A percentile compares a stretch with the other conserved stretches of the same genome.
phyloP scores from a whole-genome alignment of 1,140 invertebrate genomes.

The Bacillus rossius region DNA sequence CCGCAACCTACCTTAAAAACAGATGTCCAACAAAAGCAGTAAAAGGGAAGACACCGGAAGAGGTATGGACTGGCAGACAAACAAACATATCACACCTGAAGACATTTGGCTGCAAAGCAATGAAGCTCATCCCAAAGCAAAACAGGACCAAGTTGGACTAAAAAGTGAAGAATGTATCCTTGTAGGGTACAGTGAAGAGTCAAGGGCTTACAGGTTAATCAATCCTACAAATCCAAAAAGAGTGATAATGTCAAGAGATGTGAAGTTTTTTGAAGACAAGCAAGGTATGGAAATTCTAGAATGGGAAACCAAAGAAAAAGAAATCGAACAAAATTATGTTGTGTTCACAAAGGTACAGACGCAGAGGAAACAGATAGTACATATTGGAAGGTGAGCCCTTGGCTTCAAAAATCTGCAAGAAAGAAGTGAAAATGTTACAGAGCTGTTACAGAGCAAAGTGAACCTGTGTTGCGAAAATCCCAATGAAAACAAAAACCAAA shows the following conservation, averaged over 20 bases:
- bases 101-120: slow-evolving; percentile 29
- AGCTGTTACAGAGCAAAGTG: not conserved
- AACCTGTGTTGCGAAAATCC: not conserved
- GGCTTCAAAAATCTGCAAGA: not conserved
- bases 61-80: slow-evolving; percentile 24
- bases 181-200: slow-evolving; percentile 25
- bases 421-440: not conserved
- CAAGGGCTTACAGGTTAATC: slow-evolving; percentile 19
- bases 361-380: not conserved
- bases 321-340: not conserved
- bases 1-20: slow-evolving; percentile 34
- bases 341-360: not conserved
- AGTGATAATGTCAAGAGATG: slow-evolving; percentile 4
- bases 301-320: not conserved
- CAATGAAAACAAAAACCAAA: not conserved
- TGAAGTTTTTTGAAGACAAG: not conserved
- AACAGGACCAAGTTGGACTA: slow-evolving; percentile 23
- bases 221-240: slow-evolving; percentile 4
- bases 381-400: not conserved
- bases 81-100: slow-evolving; percentile 25
- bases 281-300: not conserved
- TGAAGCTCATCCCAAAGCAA: slow-evolving; percentile 25
- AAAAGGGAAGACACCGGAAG: slow-evolving; percentile 24
- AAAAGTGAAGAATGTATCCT: slow-evolving; percentile 24
- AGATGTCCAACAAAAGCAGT: slow-evolving; percentile 26